phyloP scores from a whole-genome alignment of 35 echinoderm and acorn worm genomes.

The Apostichopus japonicus region DNA sequence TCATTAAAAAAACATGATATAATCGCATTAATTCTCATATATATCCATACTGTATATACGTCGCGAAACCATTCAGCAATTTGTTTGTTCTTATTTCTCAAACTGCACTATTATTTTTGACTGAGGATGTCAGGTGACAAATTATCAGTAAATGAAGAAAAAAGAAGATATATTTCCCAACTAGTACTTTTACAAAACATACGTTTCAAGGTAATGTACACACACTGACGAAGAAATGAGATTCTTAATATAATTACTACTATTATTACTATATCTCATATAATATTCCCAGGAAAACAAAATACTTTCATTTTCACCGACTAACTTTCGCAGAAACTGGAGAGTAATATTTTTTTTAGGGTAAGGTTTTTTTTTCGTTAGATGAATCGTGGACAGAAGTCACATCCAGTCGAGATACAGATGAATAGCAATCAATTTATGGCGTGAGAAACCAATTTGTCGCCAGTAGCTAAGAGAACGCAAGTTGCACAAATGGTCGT shows the following conservation, averaged over 20 bases:
- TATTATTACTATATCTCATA: too few species aligned
- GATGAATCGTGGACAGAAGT: neutral
- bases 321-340: neutral
- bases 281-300: too few species aligned
- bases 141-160: too few species aligned
- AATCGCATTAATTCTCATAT: too few species aligned
- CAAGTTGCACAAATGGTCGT: neutral
- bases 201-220: too few species aligned
- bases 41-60: too few species aligned
- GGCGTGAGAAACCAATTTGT: slow-evolving; percentile 27
- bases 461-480: neutral
- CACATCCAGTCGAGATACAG: neutral
- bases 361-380: neutral
- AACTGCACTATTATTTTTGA: neutral
- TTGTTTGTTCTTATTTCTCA: neutral
- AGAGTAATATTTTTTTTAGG: neutral
- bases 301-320: neutral
- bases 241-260: too few species aligned
- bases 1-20: too few species aligned
- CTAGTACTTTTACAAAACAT: too few species aligned
- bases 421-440: slow-evolving; percentile 39
- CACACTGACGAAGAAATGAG: too few species aligned
- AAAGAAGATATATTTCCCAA: too few species aligned
- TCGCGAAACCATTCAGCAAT: too few species aligned
- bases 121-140: neutral